A percentile compares a stretch with the other conserved stretches of the same genome.
phyloP scores from a whole-genome alignment of 1,140 invertebrate species.

The Vanessa tameamea region DNA sequence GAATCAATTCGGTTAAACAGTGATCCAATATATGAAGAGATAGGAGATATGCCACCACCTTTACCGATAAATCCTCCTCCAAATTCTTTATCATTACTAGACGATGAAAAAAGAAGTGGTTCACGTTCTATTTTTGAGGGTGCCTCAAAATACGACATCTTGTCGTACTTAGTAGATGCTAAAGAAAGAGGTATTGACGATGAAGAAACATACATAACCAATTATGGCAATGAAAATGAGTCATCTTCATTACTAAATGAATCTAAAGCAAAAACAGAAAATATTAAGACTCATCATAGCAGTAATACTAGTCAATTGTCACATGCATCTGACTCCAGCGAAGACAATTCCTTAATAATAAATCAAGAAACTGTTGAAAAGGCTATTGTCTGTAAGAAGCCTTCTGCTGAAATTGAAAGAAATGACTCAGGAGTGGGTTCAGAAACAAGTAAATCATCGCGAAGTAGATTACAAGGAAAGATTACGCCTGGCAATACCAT shows the following conservation, averaged over 20 bases:
- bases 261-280: constrained; percentile 80
- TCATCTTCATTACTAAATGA: constrained; percentile 81
- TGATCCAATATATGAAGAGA: constrained; percentile 95
- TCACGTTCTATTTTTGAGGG: constrained; percentile 89
- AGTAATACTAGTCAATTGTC: constrained; percentile 82
- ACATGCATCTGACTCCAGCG: constrained; percentile 85
- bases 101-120: constrained; percentile 84
- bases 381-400: constrained; percentile 77
- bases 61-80: constrained; percentile 88
- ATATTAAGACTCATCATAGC: constrained; percentile 80
- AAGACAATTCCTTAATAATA: constrained; percentile 84
- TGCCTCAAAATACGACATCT: constrained; percentile 92
- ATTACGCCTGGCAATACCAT: constrained; percentile 71
- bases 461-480: constrained; percentile 85
- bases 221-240: constrained; percentile 80
- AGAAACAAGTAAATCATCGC: constrained; percentile 93
- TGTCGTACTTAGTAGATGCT: constrained; percentile 93
- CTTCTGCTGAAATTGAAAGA: constrained; percentile 88
- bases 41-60: constrained; percentile 89
- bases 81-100: constrained; percentile 78
- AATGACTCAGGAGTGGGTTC: constrained; percentile 96
- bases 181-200: constrained; percentile 87
- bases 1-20: constrained; percentile 87
- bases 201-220: constrained; percentile 83
- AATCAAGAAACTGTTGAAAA: constrained; percentile 81